Conservation (phyloP, 1,140 invertebrate genomes). For the Coelopa frigida region DNA sequence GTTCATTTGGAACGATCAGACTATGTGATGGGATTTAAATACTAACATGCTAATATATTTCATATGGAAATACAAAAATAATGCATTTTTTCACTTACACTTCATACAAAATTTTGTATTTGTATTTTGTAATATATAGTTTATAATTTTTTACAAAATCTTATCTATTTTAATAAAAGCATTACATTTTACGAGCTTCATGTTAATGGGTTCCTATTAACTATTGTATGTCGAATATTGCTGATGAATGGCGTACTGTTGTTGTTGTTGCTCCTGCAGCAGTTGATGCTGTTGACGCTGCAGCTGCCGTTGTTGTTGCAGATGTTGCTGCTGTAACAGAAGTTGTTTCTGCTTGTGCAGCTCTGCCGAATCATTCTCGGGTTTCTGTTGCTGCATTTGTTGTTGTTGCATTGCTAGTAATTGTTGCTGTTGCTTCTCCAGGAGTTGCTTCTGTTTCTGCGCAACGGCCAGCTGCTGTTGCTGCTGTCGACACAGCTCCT, state of each 20-base stretch:
- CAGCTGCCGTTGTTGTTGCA: no score
- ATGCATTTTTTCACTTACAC: not conserved
- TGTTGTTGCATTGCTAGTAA: not conserved
- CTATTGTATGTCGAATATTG: not conserved
- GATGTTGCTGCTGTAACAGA: not conserved
- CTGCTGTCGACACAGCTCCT: constrained; percentile 46
- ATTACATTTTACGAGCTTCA: not conserved
- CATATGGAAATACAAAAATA: not conserved
- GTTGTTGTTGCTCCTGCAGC: no score
- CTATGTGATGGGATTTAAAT: constrained; percentile 33
- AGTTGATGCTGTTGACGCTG: no score
- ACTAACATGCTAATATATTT: constrained; percentile 3
- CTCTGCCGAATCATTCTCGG: not conserved
- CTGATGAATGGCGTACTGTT: no score
- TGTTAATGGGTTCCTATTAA: not conserved
- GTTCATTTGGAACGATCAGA: constrained; percentile 25
- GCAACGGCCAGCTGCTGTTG: constrained; percentile 13
- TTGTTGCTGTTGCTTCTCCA: constrained; percentile 2
- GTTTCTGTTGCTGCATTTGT: not conserved
- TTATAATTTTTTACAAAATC: not conserved
- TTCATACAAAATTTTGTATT: not conserved
- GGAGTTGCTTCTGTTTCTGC: not conserved
- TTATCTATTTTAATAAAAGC: not conserved
- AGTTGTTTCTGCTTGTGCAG: not conserved
- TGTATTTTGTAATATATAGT: not conserved